Conservation (phyloP, 1,140 invertebrate genomes). For the Uloborus diversus region DNA sequence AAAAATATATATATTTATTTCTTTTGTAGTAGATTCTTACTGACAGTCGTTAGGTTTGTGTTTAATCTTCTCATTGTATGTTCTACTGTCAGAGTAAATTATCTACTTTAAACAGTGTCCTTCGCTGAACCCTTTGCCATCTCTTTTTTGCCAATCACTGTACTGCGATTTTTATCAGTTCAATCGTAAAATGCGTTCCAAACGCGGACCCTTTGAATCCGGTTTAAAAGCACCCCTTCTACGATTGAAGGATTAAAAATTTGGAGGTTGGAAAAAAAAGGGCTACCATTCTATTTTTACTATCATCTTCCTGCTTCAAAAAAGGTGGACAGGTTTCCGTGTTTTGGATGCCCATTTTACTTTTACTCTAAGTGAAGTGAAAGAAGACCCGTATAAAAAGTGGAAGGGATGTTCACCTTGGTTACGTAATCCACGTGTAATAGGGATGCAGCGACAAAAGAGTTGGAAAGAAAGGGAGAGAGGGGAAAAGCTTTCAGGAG, state of each 20-base stretch:
- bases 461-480: too few species aligned
- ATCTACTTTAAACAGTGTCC: too few species aligned
- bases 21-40: too few species aligned
- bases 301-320: constrained; percentile 33
- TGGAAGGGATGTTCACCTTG: constrained; percentile 39
- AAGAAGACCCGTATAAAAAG: background rate
- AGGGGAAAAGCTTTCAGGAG: too few species aligned
- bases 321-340: background rate
- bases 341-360: constrained; percentile 34
- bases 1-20: too few species aligned
- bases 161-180: background rate
- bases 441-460: constrained; percentile 21
- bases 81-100: too few species aligned
- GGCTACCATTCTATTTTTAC: constrained; percentile 11
- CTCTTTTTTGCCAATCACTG: background rate
- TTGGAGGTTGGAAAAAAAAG: background rate
- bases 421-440: constrained; percentile 40
- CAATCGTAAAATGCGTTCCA: constrained; percentile 17
- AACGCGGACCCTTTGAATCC: constrained; percentile 24
- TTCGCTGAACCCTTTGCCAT: background rate
- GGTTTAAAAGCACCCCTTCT: constrained; percentile 6
- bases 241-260: constrained; percentile 36
- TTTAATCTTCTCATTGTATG: too few species aligned
- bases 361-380: background rate
- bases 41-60: too few species aligned